Percentiles rank a stretch among this genome's conserved stretches.
These are phyloP conservation scores for Lophotis ruficrista DNA, from an alignment of 2,113 vertebrate species.

Conservation along the genomic window DNA sequence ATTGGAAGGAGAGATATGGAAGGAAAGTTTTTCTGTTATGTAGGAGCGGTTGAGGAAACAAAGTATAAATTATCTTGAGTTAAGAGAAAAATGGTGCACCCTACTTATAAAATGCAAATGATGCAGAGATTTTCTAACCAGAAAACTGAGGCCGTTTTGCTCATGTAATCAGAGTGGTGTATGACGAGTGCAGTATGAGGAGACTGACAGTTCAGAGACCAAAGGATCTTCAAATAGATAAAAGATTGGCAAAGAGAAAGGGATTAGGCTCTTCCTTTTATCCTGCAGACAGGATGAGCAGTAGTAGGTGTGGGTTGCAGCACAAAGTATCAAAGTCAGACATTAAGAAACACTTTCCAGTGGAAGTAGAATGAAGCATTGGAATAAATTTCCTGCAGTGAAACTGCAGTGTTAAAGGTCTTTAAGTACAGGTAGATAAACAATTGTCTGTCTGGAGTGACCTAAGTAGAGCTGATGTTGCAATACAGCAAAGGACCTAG, in stretches of 20 bases:
- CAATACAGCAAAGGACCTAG: not conserved
- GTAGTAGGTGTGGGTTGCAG: not conserved
- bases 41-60: not conserved
- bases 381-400: not conserved
- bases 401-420: not conserved
- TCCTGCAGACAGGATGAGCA: not conserved
- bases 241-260: not conserved
- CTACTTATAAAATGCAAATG: not conserved
- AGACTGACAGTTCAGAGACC: not conserved
- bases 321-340: not conserved
- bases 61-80: not conserved
- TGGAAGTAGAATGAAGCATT: not conserved
- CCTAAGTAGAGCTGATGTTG: not conserved
- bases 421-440: not conserved
- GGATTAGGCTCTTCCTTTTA: not conserved
- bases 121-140: not conserved
- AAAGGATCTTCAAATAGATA: not conserved
- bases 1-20: not conserved
- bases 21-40: not conserved
- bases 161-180: not conserved
- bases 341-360: not conserved
- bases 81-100: not conserved
- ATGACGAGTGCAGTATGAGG: not conserved
- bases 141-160: not conserved
- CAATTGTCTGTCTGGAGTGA: not conserved